Evolutionary conservation across 2,113 vertebrate genomes (phyloP).

Genomic region (Actenoides hombroni): DNA sequence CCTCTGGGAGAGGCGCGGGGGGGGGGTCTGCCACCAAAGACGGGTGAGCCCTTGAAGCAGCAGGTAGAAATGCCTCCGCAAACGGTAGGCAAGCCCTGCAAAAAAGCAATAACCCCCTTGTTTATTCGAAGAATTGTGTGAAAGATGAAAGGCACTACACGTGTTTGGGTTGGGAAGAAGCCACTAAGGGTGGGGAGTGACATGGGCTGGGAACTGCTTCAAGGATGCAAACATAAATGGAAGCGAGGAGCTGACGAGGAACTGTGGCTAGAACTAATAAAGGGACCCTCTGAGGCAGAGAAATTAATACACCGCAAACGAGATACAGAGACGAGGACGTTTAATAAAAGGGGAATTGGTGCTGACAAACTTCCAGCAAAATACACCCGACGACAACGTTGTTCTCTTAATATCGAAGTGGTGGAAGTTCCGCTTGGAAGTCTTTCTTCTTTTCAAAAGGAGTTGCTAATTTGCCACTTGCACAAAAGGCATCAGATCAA

Average conservation of each 20-base stretch:
- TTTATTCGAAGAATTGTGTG: neutral
- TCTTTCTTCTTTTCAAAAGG: neutral
- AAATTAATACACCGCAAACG: neutral
- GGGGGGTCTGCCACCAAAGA: neutral
- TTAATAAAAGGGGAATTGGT: neutral
- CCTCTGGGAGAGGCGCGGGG: fast-evolving
- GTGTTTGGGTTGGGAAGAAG: conserved; percentile 22
- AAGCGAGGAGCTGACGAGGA: neutral
- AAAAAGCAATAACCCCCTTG: neutral
- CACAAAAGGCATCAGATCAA: neutral
- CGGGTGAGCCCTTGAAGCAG: neutral
- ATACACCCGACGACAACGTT: neutral
- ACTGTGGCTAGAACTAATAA: neutral
- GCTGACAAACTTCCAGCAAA: neutral
- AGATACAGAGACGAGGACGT: neutral
- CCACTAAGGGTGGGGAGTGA: neutral
- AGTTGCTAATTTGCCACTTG: neutral
- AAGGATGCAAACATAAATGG: neutral
- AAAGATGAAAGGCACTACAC: conserved; percentile 16
- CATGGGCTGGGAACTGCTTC: neutral
- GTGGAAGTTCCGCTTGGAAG: neutral
- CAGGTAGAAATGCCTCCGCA: neutral
- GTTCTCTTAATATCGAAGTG: neutral
- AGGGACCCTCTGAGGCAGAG: neutral
- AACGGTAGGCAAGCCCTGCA: neutral